phyloP scores from a whole-genome alignment of 2,113 vertebrate species.

The Corythaeola cristata region DNA sequence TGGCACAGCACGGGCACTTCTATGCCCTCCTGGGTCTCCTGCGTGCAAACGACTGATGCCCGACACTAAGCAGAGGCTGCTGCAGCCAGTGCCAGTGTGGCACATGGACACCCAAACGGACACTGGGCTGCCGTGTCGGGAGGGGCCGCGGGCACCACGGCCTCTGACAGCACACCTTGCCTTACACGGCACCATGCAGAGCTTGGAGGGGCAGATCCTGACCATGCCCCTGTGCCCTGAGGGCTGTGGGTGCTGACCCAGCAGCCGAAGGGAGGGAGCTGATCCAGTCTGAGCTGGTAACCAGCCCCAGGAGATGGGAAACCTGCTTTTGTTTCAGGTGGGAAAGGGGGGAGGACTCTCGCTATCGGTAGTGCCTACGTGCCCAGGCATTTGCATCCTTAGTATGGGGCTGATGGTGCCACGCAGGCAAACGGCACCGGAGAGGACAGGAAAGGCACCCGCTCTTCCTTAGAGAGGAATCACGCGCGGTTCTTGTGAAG shows the following conservation, averaged over 20 bases:
- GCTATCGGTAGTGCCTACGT: fast-evolving
- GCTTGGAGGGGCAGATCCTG: background rate
- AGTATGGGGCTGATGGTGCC: background rate
- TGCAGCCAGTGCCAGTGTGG: background rate
- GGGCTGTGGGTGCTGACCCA: background rate
- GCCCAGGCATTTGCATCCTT: background rate
- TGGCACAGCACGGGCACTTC: background rate
- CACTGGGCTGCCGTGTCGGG: background rate
- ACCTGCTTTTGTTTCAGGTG: background rate
- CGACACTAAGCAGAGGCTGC: background rate
- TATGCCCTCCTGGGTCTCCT: background rate
- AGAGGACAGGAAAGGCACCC: background rate
- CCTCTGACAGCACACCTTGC: background rate
- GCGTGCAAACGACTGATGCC: background rate
- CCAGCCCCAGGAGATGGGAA: background rate
- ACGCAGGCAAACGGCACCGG: background rate
- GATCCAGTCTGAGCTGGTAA: background rate
- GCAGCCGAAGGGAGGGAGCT: too few relatives aligned
- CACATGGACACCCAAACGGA: background rate
- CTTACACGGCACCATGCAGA: background rate
- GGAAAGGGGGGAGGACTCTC: background rate
- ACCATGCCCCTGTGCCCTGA: fast-evolving
- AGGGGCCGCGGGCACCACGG: background rate
- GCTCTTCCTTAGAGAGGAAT: background rate
- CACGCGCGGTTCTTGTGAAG: background rate